Evolutionary conservation across 1,140 invertebrate species (phyloP).

Genomic region (Mizuhopecten yessoensis): DNA sequence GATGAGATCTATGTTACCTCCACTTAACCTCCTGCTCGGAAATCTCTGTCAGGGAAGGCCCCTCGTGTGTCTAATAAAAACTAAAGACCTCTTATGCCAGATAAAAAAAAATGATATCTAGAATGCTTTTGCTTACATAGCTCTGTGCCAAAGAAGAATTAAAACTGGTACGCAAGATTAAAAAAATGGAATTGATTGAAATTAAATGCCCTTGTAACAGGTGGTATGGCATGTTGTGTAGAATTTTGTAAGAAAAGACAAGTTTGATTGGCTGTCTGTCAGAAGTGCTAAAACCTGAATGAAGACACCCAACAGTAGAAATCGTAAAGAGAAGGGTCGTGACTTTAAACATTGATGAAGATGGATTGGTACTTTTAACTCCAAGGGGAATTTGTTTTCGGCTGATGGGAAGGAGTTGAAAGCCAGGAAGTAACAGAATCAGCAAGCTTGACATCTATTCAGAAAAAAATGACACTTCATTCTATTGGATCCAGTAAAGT

Average conservation of each 20-base stretch:
- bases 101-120: background rate
- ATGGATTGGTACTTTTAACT: background rate
- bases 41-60: background rate
- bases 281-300: background rate
- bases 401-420: background rate
- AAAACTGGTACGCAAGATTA: background rate
- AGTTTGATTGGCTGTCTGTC: background rate
- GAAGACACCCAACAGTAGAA: conserved; percentile 32
- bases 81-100: conserved; percentile 9
- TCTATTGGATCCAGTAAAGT: no score
- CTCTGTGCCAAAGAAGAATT: background rate
- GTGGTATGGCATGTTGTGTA: background rate
- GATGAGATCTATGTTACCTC: background rate
- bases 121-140: conserved; percentile 12
- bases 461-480: no score
- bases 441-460: no score
- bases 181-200: conserved; percentile 20
- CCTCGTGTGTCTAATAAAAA: conserved; percentile 25
- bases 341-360: background rate
- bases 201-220: conserved; percentile 10
- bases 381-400: background rate
- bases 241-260: background rate
- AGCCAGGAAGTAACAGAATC: background rate
- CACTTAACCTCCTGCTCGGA: conserved; percentile 19
- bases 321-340: background rate